A percentile compares a stretch with the other conserved stretches of the same genome.
Evolutionary conservation across 1,140 invertebrate genomes (phyloP).

Genomic region (Cydia pomonella): DNA sequence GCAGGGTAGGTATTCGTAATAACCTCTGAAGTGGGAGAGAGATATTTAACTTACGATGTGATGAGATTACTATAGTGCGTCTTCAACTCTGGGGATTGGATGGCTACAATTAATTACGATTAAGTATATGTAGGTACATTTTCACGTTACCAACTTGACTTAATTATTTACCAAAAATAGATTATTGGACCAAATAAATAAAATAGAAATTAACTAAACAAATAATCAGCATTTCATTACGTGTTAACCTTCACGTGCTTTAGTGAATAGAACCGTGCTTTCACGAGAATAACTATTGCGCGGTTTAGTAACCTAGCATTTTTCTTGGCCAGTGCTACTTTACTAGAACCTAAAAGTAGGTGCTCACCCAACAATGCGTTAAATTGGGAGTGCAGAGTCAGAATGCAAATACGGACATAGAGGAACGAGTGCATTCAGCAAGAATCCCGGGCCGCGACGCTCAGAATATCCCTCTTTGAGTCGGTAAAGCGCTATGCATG

Average conservation of each 20-base stretch:
- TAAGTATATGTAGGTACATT: no score
- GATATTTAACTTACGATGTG: background rate
- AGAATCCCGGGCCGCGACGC: slow-evolving; percentile 33
- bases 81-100: background rate
- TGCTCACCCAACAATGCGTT: slow-evolving; percentile 50
- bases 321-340: background rate
- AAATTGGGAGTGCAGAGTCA: slow-evolving; percentile 53
- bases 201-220: no score
- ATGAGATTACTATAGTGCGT: background rate
- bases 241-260: no score
- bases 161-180: no score
- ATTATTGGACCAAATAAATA: no score
- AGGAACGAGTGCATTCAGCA: slow-evolving; percentile 49
- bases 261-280: no score
- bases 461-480: slow-evolving; percentile 33
- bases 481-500: slow-evolving; percentile 30
- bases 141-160: no score
- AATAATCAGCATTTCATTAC: no score
- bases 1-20: background rate
- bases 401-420: slow-evolving; percentile 49
- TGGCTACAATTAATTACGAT: background rate
- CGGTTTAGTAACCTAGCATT: no score
- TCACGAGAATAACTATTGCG: no score
- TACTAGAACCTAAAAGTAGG: slow-evolving; percentile 15
- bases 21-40: background rate